A percentile compares a stretch with the other conserved stretches of the same genome.
These are phyloP conservation scores for Campoletis sonorensis DNA, from an alignment of 1,140 invertebrate genomes.

Conservation along the genomic window DNA sequence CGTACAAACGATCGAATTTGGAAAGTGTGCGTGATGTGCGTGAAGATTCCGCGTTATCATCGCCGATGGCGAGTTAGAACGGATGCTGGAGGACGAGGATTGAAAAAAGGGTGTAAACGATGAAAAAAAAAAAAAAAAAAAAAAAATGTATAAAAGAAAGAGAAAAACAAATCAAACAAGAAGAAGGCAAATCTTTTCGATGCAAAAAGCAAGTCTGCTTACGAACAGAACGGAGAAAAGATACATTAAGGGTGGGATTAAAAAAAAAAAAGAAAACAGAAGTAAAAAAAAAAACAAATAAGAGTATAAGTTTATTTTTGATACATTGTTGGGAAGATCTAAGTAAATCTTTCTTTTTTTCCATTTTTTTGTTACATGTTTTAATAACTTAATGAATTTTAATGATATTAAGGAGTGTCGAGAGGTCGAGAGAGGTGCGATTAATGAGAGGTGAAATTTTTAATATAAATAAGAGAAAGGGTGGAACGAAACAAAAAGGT, in stretches of 20 bases:
- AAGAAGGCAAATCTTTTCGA: constrained; percentile 33
- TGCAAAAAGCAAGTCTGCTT: constrained; percentile 31
- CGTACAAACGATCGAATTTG: constrained; percentile 44
- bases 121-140: constrained; percentile 33
- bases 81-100: constrained; percentile 42
- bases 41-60: background rate
- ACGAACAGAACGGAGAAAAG: constrained; percentile 36
- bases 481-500: constrained; percentile 41
- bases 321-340: constrained; percentile 74
- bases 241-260: constrained; percentile 32
- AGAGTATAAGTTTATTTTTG: constrained; percentile 75
- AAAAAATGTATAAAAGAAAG: constrained; percentile 13
- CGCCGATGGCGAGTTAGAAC: constrained; percentile 35
- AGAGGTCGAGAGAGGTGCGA: constrained; percentile 36
- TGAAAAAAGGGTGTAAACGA: background rate
- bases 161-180: background rate
- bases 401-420: constrained; percentile 67
- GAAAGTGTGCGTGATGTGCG: constrained; percentile 44
- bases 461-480: constrained; percentile 54
- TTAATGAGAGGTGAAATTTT: constrained; percentile 55
- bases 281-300: constrained; percentile 60
- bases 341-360: constrained; percentile 67
- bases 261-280: constrained; percentile 52
- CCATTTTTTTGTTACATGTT: constrained; percentile 71
- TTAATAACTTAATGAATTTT: constrained; percentile 75